Conservation (phyloP, 1,140 invertebrate species). For the Phymorhynchus buccinoides region DNA sequence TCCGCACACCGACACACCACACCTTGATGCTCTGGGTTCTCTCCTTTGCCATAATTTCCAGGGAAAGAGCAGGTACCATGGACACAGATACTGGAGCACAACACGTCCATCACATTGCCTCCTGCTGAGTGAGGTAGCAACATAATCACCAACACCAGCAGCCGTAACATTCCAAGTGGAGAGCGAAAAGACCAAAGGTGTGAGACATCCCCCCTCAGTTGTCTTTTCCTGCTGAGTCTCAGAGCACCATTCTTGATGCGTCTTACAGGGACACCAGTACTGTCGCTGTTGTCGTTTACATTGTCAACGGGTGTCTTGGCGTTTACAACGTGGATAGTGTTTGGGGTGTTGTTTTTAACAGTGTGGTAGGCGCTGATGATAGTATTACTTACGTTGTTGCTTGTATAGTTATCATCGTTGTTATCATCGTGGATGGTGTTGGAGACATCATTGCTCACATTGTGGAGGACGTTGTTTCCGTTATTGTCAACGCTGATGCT, state of each 20-base stretch:
- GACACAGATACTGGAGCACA: constrained; percentile 6
- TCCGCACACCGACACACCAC: constrained; percentile 3
- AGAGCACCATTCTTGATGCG: not conserved
- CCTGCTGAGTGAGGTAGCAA: not conserved
- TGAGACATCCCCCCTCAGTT: not conserved
- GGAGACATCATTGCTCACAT: too few relatives aligned
- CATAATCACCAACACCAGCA: not conserved
- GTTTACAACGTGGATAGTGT: not conserved
- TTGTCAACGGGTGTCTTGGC: not conserved
- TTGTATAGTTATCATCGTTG: not conserved
- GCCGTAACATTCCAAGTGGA: too few relatives aligned
- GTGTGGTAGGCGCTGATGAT: not conserved
- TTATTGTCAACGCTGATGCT: too few relatives aligned
- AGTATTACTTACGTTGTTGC: not conserved
- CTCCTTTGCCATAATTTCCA: too few relatives aligned
- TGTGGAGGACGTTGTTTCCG: too few relatives aligned
- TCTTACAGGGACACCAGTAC: too few relatives aligned
- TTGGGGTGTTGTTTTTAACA: not conserved
- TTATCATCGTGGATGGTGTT: not conserved
- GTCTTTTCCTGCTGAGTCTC: not conserved
- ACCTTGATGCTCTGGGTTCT: not conserved
- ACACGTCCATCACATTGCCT: not conserved
- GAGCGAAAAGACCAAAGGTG: not conserved
- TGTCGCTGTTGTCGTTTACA: too few relatives aligned
- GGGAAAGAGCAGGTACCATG: constrained; percentile 28